Evolutionary conservation across 2,888 invertebrate genomes (phyloP), one percentile per base, ranked within the genome.

Genomic region (Matsumyia berberina): DNA sequence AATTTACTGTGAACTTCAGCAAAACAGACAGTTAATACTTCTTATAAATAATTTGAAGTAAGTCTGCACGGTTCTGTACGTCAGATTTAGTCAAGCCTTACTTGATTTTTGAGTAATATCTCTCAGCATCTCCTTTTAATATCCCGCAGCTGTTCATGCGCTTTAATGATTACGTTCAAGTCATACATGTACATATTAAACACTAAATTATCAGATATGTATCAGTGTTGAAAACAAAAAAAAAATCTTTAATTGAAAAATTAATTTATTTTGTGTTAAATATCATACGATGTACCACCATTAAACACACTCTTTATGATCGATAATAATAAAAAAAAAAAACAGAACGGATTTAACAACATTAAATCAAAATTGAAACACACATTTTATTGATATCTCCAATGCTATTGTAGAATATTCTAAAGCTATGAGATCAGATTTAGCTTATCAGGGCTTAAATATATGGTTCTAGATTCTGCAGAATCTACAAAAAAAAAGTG

Each of bases 401-500:
- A 86, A 74, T 85, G 86, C 89, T 87, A 83, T 86, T 86, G 83
- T 86, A 86, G 86, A 86, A 81, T 86, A 62, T 74, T 83, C 69
- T 88, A 88, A 77, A 86, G 79, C 86, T 86, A 87, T 88, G 86
- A 88, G 87, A 87, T 88, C 88, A 89, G 88, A 89, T 88, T 87
- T 90, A 90, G 91, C 88, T 89, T 89, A 89, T 90, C 89, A 89
- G 91, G 91, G 91, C 90, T 90, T 91, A 90, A 90, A 91, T 91
- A 87, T 91, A 90, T 91, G 91, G 95, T 96, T 97, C 96, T 97
- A 97, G 97, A 97, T 97, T 96, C 97, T 97, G 96, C 97, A 97
- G 97, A 97, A 97, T 95, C 97, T 97, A 94, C 97, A 97, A 96
- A 97, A 97, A 97, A 97, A 97, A 96, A 96, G 97, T 96, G 97